Evolutionary conservation across 2,113 vertebrate species (phyloP), one percentile per base, ranked within the genome.

Genomic region (Fukomys damarensis): DNA sequence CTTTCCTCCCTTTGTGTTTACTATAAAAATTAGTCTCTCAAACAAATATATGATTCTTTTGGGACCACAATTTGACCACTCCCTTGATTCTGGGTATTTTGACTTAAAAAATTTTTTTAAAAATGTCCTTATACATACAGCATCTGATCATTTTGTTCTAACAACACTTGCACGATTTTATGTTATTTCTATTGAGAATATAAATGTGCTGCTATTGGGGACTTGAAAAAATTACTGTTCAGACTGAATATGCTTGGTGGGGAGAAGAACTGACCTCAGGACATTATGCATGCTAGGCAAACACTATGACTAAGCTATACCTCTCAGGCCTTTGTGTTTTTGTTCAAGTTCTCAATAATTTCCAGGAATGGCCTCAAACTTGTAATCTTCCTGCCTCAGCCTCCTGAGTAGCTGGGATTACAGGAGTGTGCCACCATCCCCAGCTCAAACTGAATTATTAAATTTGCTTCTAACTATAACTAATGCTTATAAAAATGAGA

Each of bases 161-260:
- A 35, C 43, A 32, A 3, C 35, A 46, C 35, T 30, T 79, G 70
- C 84, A 49, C 19, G 54, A 65, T 84, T 89, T 96, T 28, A 49
- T 56, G 86, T 86, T 68, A 59, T 76, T 85, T 74, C n/a, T 89
- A 49, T 56, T 84, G 76, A 84, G 85, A 83, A 66, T 89, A 87
- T 83, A 72, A 72, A 74, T 4, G 38, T 80, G 56, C n/a, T 61
- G 30, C 17, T 68, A 9, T 12, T 8, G 7, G 49, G 16, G 7
- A 68, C n/a, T 76, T 92, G 76, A 52, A 58, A 52, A 43, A 83
- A 92, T 16, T n/a, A 74, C 52, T 84, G 32, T 87, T 85, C 17
- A 68, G 70, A 65, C 9, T 52, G 16, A 87, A 94, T 59, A 46
- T 76, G 26, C 26, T 49, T 30, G 24, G 12, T 46, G 72, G 24